phyloP scores from a whole-genome alignment of 2,888 invertebrate genomes.

The Trachelus iudaicus region DNA sequence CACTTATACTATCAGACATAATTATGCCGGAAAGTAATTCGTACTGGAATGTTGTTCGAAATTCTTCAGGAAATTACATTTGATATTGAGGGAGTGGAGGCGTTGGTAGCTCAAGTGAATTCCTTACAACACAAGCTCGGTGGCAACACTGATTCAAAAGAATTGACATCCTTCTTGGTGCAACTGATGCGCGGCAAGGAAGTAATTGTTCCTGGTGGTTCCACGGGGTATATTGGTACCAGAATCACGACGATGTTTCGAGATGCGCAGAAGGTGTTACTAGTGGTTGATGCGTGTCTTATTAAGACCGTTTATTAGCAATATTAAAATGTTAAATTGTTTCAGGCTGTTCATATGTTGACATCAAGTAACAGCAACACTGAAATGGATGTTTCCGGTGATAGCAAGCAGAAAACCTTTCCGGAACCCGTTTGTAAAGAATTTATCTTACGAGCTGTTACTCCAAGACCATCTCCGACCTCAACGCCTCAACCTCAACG shows the following conservation, averaged over 20 bases:
- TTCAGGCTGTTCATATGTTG: conserved; percentile 68
- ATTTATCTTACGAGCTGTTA: conserved; percentile 73
- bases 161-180: conserved; percentile 64
- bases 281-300: neutral
- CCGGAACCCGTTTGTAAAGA: conserved; percentile 73
- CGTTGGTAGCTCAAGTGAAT: conserved; percentile 68
- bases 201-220: conserved; percentile 71
- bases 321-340: conserved; percentile 26
- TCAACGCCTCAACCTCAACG: conserved; percentile 75
- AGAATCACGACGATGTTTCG: conserved; percentile 71
- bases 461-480: conserved; percentile 72
- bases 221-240: conserved; percentile 69
- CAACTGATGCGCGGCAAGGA: conserved; percentile 71
- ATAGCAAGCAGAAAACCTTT: conserved; percentile 62
- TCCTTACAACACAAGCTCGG: conserved; percentile 70
- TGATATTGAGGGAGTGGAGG: conserved; percentile 67
- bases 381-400: conserved; percentile 47
- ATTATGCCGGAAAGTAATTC: neutral
- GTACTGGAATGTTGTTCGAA: neutral
- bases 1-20: neutral
- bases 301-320: neutral
- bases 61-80: conserved; percentile 50
- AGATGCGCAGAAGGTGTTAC: conserved; percentile 69
- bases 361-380: conserved; percentile 59
- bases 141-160: conserved; percentile 57